Evolutionary conservation across 2,888 invertebrate genomes (phyloP), one percentile per base, ranked within the genome.

Genomic region (Drosophila demipolita): DNA sequence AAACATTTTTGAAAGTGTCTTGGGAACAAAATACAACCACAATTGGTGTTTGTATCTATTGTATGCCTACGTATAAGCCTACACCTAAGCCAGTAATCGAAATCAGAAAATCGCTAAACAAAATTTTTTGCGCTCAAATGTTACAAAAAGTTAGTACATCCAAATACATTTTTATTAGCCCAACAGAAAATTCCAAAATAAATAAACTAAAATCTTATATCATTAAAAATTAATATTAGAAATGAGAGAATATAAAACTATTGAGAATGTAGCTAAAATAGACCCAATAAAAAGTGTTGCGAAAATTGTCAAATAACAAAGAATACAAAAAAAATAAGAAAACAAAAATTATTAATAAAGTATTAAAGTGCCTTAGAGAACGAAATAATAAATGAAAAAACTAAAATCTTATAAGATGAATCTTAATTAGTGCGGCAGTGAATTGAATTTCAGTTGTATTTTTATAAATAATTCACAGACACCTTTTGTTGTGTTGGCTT

Each of bases 281-380:
- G 61, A 71, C 52, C 38, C 49, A 52, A 64, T 61, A 49, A 66
- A 53, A 63, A 67, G 32, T 57, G 71, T 80, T 66, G 58, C 36
- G 66, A 57, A 0, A 63, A 20, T 57, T 55, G 12, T 15, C 36
- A 55, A 29, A 53, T 53, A 40, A 32, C 55, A 50, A 42, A 36
- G 35, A 49, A 50, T 32, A 42, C 20, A 32, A 42, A 32, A 57
- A 32, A 12, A 50, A n/a, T 3, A 79, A 50, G 36, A 26, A 42
- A 49, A 9, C 45, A 75, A 61, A 49, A 20, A 38, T 55, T 78
- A 82, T 83, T 78, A 72, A 82, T 78, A 77, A 78, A 81, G 80
- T 89, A 82, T 87, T 89, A 83, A 87, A 85, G 84, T 88, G 88
- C 88, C 89, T 88, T 89, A 90, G 90, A 87, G 80, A 73, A 64